Evolutionary conservation across 1,140 invertebrate species (phyloP), one percentile per base, ranked within the genome.

Genomic region (Drosophila takahashii): DNA sequence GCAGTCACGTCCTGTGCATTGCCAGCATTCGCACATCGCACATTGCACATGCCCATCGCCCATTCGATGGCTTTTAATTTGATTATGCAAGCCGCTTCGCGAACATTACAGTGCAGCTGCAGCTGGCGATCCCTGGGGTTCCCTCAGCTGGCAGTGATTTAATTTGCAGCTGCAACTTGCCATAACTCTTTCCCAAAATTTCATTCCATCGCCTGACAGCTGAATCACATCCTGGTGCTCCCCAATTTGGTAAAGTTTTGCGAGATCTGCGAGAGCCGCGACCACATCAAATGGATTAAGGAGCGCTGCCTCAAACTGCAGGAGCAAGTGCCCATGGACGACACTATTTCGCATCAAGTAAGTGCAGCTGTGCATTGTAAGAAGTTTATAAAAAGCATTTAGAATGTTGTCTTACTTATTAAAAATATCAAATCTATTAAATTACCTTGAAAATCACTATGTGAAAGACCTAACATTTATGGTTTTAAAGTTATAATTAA

Each of bases 311-410:
- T 90, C 34, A 85, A 79, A 29, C 65, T 92, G 34, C 87, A 92
- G 57, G 91, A 91, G n/a, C 79, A 85, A 59, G 87, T 92, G 64
- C 66, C 91, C 42, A 91, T 91, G 81, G 90, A 92, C 26, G 92
- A 92, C 65, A 91, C 91, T 8, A 92, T 92, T 77, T 91, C 90
- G 39, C 92, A 92, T 90, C 84, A 92, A 75, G 91, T 92, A 36
- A 48, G 79, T 11, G 9, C 8, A 10, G 13, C 9, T 16, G n/a
- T 29, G 5, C 41, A 37, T 11, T 16, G 3, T 1, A 1, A 29
- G 8, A 29, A 29, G 29, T n/a, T 29, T 29, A 8, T 29, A 2
- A 29, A 29, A 7, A 29, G 29, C 8, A 29, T 29, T 4, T 8
- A 32, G 2, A 7, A 32, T 2, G 29, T 32, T 32, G 6, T 22